Percentiles rank a stretch among this genome's conserved stretches.
These are phyloP conservation scores for Corythornis cristatus DNA, from an alignment of 2,113 vertebrate genomes.

Conservation along the genomic window DNA sequence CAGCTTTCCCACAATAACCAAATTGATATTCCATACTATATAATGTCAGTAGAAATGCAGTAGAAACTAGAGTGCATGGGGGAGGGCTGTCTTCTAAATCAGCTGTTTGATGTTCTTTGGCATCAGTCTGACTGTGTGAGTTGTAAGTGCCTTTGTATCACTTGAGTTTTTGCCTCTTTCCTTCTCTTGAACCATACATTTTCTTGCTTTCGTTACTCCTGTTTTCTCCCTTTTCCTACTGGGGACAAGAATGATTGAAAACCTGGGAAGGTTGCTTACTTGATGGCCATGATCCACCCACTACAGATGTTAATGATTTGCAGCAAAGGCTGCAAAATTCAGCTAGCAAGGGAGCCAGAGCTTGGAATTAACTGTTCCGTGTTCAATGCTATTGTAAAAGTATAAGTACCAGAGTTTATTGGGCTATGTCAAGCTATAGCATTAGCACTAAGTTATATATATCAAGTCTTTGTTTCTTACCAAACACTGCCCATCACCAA, in stretches of 20 bases:
- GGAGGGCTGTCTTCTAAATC: not conserved
- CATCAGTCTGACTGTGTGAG: not conserved
- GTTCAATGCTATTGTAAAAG: not conserved
- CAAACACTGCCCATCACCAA: not conserved
- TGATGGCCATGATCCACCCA: not conserved
- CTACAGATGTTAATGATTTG: not conserved
- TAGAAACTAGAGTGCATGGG: not conserved
- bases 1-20: not conserved
- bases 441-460: not conserved
- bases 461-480: not conserved
- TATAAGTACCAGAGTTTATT: not conserved
- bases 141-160: not conserved
- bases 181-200: not conserved
- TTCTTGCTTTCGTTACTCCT: not conserved
- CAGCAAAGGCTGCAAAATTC: not conserved
- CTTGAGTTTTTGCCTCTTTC: not conserved
- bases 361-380: not conserved
- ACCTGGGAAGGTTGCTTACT: not conserved
- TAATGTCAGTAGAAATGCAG: accelerated
- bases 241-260: not conserved
- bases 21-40: not conserved
- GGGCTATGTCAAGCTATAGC: not conserved
- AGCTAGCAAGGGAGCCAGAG: not conserved
- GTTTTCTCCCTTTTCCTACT: not conserved
- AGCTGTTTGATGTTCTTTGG: not conserved